Evolutionary conservation across 2,113 vertebrate genomes (phyloP), one percentile per base, ranked within the genome.

Genomic region (Morone saxatilis): DNA sequence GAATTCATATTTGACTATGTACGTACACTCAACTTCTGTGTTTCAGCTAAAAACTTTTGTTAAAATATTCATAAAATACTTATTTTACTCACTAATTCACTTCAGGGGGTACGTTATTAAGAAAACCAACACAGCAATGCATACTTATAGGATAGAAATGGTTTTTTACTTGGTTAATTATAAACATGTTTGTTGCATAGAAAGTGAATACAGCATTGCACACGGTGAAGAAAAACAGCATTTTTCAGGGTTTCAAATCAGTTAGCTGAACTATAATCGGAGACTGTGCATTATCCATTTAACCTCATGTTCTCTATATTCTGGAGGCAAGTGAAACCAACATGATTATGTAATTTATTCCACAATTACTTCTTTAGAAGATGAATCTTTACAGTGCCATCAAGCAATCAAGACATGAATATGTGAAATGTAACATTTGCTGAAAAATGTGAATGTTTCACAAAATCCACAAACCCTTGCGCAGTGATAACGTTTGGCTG

Each of bases 201-300:
- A 78, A 78, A 13, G 53, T 47, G 22, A 72, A 65, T 20, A 20
- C 13, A 25, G 53, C 9, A 40, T 4, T 1, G 20, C 6, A 9
- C n/a, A 4, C 6, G 6, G 10, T 60, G 19, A 70, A 59, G 57
- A 57, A 51, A 69, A 68, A 48, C 19, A 51, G 43, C 51, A 47
- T 7, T 16, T 50, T 66, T 6, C 43, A 20, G 40, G n/a, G 45
- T 8, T 9, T 76, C 13, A 62, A 78, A 65, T 76, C 61, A 76
- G 40, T 79, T 53, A 10, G 66, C 12, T 48, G 61, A 68, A 62
- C 67, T 73, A 68, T 76, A 83, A 68, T 51, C 19, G 16, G 1
- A 51, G 8, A 16, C 45, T 40, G 8, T 82, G 19, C 57, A 69
- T 60, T 3, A 60, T 61, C 53, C 53, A 56, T 71, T 11, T 63